Evolutionary conservation across 2,888 invertebrate genomes (phyloP).

Genomic region (Tetheella fluctuosa): DNA sequence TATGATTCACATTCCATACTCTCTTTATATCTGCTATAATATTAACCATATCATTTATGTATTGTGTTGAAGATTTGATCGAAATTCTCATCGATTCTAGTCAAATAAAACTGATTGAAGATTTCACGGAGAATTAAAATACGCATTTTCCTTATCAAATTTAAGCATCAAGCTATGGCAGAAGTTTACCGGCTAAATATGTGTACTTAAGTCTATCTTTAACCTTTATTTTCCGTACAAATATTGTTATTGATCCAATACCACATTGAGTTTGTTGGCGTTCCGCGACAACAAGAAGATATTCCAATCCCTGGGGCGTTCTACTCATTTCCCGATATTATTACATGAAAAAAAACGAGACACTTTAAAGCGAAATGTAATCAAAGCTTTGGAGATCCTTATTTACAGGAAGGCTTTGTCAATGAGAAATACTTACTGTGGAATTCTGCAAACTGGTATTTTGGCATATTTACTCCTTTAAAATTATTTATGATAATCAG

Average conservation of each 20-base stretch:
- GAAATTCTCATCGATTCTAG: not conserved
- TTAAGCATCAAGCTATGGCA: too few relatives aligned
- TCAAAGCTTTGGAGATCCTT: constrained; percentile 16
- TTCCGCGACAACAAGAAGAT: constrained; percentile 40
- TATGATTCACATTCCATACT: constrained; percentile 53
- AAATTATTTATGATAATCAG: constrained; percentile 32
- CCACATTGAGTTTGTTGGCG: constrained; percentile 40
- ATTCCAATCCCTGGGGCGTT: constrained; percentile 44
- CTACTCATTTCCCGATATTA: constrained; percentile 51
- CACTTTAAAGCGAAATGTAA: constrained; percentile 42
- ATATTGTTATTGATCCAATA: constrained; percentile 39
- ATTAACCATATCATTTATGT: not conserved
- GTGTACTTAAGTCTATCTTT: not conserved
- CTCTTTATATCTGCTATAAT: constrained; percentile 25
- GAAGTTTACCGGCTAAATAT: not conserved
- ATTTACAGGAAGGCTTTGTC: constrained; percentile 3
- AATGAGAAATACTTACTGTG: not conserved
- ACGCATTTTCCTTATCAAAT: too few relatives aligned
- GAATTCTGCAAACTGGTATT: not conserved
- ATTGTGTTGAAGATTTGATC: not conserved
- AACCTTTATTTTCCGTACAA: constrained; percentile 27
- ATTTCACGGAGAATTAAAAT: too few relatives aligned
- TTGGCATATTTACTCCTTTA: constrained; percentile 22
- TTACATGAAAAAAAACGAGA: constrained; percentile 46
- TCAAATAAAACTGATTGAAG: too few relatives aligned